Base-by-base conservation (phyloP, 2,113 vertebrate genomes). In the Oncorhynchus tshawytscha region DNA sequence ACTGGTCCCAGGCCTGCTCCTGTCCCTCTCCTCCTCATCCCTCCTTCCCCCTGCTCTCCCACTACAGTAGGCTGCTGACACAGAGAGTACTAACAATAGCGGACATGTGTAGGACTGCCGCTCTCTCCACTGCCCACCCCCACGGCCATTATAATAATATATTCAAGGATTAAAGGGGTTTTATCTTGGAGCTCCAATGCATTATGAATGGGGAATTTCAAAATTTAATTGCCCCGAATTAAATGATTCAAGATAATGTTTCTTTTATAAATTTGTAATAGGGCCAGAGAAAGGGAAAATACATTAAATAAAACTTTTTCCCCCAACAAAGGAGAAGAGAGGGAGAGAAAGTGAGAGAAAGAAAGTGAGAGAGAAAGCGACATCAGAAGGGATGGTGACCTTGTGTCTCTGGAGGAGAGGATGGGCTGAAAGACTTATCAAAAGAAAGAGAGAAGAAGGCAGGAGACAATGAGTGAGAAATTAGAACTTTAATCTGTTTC, bases 211-310 rank as follows among this genome's bases (percentile, higher is more conserved):
- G 80, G 70, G 65, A 86, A 89, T 88, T 94, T 95, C 93, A 94
- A 90, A 91, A 85, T 91, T 89, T 86, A 94, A 92, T 93, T 94
- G 94, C 84, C 88, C 90, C 86, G 91, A 95, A 95, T 95, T 94
- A 91, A 95, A 95, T 95, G 92, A 95, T 95, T 94, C 90, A 95
- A 94, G 94, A 93, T 93, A 93, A 93, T 94, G 89, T 92, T 94
- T 94, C 89, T 91, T 94, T 93, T 93, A 94, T 93, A 92, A 94
- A 95, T 92, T 91, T 84, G 85, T 94, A 92, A 95, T 83, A 3
- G 80, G 91, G 87, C 92, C 83, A 85, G 76, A 81, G 74, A 73
- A 74, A 71, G 67, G 69, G 72, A 22, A 83, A 82, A 80, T 79
- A 87, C 82, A 88, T 83, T 67, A 79, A 82, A 83, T 74, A 82